These are phyloP conservation scores for Ictalurus furcatus DNA, from an alignment of 2,113 vertebrate genomes.

Conservation along the genomic window DNA sequence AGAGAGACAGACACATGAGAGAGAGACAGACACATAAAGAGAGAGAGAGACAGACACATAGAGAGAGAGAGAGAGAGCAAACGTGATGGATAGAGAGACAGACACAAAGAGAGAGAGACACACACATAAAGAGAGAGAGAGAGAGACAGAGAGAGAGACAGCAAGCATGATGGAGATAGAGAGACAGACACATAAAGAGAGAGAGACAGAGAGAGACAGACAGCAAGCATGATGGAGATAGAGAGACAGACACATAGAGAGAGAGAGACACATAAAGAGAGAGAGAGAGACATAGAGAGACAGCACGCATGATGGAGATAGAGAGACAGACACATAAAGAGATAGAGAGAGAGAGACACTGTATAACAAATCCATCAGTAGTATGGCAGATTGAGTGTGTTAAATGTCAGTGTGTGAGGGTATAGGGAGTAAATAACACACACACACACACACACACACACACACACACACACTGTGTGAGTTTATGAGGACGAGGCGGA, in stretches of 20 bases:
- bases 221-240: too few species aligned
- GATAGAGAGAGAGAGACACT: not conserved
- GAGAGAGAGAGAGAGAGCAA: not conserved
- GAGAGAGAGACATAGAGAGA: too few species aligned
- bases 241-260: too few species aligned
- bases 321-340: not conserved
- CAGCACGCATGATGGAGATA: too few species aligned
- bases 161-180: not conserved
- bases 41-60: not conserved
- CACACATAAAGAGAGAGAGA: not conserved
- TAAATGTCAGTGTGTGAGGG: constrained; percentile 18
- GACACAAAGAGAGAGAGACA: not conserved
- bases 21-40: constrained; percentile 4
- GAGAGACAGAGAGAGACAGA: too few species aligned
- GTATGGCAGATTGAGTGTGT: constrained; percentile 20
- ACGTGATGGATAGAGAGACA: not conserved
- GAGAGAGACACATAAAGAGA: too few species aligned
- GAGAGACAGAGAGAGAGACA: constrained; percentile 1
- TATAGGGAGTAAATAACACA: not conserved
- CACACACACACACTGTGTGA: not conserved
- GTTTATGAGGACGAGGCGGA: constrained; percentile 18
- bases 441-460: constrained; percentile 8
- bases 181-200: too few species aligned
- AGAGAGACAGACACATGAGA: not conserved
- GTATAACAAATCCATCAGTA: not conserved